These are phyloP conservation scores for Anagrus nilaparvatae DNA, from an alignment of 1,140 invertebrate species.

Conservation along the genomic window DNA sequence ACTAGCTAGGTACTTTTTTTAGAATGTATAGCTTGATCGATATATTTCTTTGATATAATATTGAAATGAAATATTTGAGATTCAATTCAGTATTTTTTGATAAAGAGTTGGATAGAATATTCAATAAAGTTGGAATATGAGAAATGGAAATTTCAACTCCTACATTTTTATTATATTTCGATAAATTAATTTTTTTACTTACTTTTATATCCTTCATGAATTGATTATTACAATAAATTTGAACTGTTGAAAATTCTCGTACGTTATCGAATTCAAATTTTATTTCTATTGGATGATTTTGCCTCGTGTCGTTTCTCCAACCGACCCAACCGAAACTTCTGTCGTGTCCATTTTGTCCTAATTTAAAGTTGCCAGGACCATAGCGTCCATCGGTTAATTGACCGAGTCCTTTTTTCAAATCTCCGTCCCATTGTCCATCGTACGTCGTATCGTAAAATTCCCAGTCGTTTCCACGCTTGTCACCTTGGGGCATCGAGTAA, in stretches of 20 bases:
- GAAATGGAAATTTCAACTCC: too few relatives aligned
- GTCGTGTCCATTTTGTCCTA: slow-evolving; percentile 49
- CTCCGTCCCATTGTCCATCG: slow-evolving; percentile 61
- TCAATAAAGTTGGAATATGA: slow-evolving; percentile 32
- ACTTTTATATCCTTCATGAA: slow-evolving; percentile 70
- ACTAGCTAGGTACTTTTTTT: too few relatives aligned
- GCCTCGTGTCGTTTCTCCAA: slow-evolving; percentile 73
- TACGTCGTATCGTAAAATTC: slow-evolving; percentile 73
- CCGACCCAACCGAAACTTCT: slow-evolving; percentile 75
- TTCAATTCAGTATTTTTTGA: slow-evolving; percentile 33
- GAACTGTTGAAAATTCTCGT: slow-evolving; percentile 73
- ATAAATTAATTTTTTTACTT: too few relatives aligned
- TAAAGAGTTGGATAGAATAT: slow-evolving; percentile 38
- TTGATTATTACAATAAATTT: slow-evolving; percentile 71
- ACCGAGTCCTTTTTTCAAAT: slow-evolving; percentile 54
- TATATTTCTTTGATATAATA: too few relatives aligned
- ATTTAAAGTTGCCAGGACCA: slow-evolving; percentile 63
- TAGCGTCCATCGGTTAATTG: slow-evolving; percentile 60
- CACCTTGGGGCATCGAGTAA: slow-evolving; percentile 75
- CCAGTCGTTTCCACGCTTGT: slow-evolving; percentile 54
- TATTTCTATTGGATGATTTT: slow-evolving; percentile 56
- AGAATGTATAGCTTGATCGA: too few relatives aligned
- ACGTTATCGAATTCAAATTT: slow-evolving; percentile 80
- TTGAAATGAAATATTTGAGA: slow-evolving; percentile 33
- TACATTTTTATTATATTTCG: too few relatives aligned